These are phyloP conservation scores for Lycocerus yunnanus DNA, from an alignment of 2,888 invertebrate species.

Conservation along the genomic window DNA sequence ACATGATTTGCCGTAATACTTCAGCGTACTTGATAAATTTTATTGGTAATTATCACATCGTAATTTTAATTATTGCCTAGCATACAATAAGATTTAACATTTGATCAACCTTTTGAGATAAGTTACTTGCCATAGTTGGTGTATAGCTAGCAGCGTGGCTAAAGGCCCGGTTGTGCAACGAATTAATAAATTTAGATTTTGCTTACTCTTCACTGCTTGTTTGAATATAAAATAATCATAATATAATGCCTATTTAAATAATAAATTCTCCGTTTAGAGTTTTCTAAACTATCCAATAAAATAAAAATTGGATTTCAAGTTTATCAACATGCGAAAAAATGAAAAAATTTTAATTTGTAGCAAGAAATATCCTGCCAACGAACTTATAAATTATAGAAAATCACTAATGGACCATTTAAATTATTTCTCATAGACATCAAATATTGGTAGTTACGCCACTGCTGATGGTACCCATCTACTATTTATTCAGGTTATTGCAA, in stretches of 20 bases:
- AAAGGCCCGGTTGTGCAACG: too few species aligned
- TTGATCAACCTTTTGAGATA: not conserved
- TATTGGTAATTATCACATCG: not conserved
- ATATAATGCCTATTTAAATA: not conserved
- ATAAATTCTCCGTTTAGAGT: not conserved
- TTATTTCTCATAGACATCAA: not conserved
- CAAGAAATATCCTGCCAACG: not conserved
- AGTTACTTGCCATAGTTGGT: not conserved
- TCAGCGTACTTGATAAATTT: not conserved
- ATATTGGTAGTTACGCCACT: not conserved
- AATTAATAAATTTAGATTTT: not conserved
- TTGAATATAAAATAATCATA: not conserved
- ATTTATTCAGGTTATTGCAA: constrained; percentile 1
- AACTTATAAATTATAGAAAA: not conserved
- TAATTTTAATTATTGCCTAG: not conserved
- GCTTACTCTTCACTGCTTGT: not conserved
- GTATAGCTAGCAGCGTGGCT: not conserved
- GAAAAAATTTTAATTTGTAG: too few species aligned
- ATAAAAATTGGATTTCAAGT: not conserved
- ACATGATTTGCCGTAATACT: not conserved
- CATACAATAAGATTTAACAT: not conserved
- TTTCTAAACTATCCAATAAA: not conserved
- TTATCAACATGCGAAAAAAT: not conserved
- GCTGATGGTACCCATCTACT: not conserved
- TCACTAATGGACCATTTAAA: not conserved